Base-by-base conservation (phyloP, 1,140 invertebrate species). In the Macrostomum lignano region DNA sequence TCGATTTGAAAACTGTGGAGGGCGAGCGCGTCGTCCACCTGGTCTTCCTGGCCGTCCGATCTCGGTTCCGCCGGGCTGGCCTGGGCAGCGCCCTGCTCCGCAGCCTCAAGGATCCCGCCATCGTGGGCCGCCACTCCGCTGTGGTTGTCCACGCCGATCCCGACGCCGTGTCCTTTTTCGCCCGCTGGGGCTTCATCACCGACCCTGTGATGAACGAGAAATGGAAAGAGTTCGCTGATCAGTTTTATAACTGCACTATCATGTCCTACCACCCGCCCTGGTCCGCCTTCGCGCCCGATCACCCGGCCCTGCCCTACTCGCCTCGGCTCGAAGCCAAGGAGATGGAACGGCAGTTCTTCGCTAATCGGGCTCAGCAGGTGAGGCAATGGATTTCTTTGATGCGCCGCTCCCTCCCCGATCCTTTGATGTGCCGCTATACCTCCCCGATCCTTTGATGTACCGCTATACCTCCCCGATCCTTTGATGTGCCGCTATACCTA, bases 181-280 rank as follows among this genome's bases (percentile, higher is more conserved):
- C 42, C 23, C 51, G 48, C 31, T 55, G 48, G 46, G 53, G 52
- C 6, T 60, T 58, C 39, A 51, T 47, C 29, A 52, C 54, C 40
- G 57, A 60, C 42, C 38, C 56, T 19, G 46, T 58, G 5, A 43
- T 60, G 10, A 58, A 58, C 41, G 56, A 48, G 33, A 44, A 49
- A 42, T 60, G 55, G 49, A 49, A 44, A 41, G 47, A 53, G 31
- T 36, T 51, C 21, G 48, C 47, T 20, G 48, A 51, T 35, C 47
- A 51, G 43, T 52, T 49, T 26, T 52, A 50, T 10, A 52, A 57
- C 31, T 56, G 54, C 39, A 47, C 52, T 10, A 32, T 58, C 21
- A 50, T 60, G 45, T 52, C 46, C 32, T 60, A 52, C 39, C 40
- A 58, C 13, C 55, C 55, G 33, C 49, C 51, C n/a, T n/a, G n/a